These are phyloP conservation scores for Morpho helenor DNA, from an alignment of 2,888 invertebrate genomes.

Conservation along the genomic window DNA sequence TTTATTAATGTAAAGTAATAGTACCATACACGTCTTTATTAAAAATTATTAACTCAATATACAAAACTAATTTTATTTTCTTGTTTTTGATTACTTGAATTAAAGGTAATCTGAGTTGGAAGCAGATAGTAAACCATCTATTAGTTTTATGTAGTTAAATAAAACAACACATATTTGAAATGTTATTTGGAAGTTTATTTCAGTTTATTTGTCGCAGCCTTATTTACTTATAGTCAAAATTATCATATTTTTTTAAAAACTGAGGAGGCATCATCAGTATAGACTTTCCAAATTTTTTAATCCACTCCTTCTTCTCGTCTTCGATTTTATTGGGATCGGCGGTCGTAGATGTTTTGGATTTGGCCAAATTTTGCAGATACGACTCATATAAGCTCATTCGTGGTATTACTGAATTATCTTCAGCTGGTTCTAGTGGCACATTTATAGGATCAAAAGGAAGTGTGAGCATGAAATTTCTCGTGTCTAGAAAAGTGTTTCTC, in stretches of 20 bases:
- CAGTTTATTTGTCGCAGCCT: background rate
- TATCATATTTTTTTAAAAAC: conserved; percentile 34
- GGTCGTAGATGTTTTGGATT: conserved; percentile 47
- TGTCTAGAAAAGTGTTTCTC: conserved; percentile 36
- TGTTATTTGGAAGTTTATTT: too few relatives aligned
- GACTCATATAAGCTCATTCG: conserved; percentile 67
- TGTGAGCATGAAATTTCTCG: conserved; percentile 52
- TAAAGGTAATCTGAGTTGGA: too few relatives aligned
- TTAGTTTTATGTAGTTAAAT: too few relatives aligned
- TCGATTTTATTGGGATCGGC: conserved; percentile 33
- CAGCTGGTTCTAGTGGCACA: conserved; percentile 62
- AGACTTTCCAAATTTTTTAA: conserved; percentile 42
- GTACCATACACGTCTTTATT: too few relatives aligned
- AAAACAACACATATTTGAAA: too few relatives aligned
- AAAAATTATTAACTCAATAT: too few relatives aligned
- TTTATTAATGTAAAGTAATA: too few relatives aligned
- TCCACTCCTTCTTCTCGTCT: conserved; percentile 38
- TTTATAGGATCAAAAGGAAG: conserved; percentile 65
- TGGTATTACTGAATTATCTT: conserved; percentile 63
- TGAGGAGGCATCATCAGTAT: conserved; percentile 39
- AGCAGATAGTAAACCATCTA: too few relatives aligned
- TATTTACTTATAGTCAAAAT: conserved; percentile 37
- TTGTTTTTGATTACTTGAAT: too few relatives aligned
- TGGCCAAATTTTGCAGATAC: conserved; percentile 53
- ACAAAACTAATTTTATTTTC: too few relatives aligned